A percentile compares a stretch with the other conserved stretches of the same genome.
phyloP scores from a whole-genome alignment of 2,888 invertebrate genomes.

The Leptopterna dolabrata region DNA sequence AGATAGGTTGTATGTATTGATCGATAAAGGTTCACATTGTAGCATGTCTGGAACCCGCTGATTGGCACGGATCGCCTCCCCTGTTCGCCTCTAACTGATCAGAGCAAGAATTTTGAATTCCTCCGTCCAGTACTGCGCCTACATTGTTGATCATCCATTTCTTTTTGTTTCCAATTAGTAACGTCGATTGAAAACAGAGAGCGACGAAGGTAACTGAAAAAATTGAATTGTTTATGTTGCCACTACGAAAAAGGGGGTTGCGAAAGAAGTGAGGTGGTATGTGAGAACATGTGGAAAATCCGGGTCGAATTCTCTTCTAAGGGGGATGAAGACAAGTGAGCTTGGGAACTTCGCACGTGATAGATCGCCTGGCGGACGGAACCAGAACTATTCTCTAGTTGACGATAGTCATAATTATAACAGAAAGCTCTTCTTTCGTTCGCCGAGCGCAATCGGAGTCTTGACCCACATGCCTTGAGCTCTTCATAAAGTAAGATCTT shows the following conservation, averaged over 20 bases:
- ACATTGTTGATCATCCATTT: conserved; percentile 26
- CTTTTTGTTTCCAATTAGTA: conserved; percentile 37
- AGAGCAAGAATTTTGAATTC: conserved; percentile 24
- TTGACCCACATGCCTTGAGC: conserved; percentile 35
- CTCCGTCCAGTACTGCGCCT: neutral
- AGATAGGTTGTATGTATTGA: neutral
- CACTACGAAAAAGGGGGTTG: neutral
- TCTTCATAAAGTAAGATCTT: conserved; percentile 13
- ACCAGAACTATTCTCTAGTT: neutral
- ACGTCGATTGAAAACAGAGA: conserved; percentile 22
- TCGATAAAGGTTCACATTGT: conserved; percentile 8
- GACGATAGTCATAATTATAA: conserved; percentile 39
- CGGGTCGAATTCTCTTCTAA: neutral
- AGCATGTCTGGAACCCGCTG: conserved; percentile 6
- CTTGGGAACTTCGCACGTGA: conserved; percentile 49
- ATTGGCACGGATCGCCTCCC: neutral
- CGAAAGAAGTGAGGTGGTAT: neutral
- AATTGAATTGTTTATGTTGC: conserved; percentile 37
- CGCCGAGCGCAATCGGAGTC: neutral
- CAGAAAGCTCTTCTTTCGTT: neutral
- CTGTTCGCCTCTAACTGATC: conserved; percentile 3
- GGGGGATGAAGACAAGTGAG: conserved; percentile 41
- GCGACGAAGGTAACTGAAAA: neutral
- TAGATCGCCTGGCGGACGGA: conserved; percentile 36
- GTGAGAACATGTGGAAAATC: conserved; percentile 43